Evolutionary conservation across 2,113 vertebrate genomes (phyloP).

Genomic region (Scalopus aquaticus): DNA sequence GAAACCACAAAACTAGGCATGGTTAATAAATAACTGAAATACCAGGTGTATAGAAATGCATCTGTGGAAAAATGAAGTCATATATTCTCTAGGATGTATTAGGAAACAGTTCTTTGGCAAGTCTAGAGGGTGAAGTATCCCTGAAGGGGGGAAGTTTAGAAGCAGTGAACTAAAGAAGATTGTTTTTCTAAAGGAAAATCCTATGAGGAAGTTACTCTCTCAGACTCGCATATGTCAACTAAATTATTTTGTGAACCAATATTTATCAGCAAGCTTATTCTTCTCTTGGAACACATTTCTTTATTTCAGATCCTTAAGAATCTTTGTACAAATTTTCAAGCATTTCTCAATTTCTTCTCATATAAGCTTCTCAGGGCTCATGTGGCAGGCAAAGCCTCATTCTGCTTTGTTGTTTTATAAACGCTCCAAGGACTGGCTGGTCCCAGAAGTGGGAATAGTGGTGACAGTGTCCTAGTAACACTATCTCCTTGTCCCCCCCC

Average conservation of each 20-base stretch:
- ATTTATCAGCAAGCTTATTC: neutral
- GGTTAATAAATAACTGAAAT: conserved; percentile 71
- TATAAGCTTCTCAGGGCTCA: neutral
- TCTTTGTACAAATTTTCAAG: neutral
- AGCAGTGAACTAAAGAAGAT: neutral
- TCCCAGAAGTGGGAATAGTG: neutral
- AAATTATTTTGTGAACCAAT: neutral
- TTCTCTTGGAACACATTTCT: neutral
- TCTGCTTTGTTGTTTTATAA: neutral
- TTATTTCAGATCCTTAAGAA: neutral
- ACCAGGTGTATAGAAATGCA: conserved; percentile 54
- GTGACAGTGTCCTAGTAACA: neutral
- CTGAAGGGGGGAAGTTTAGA: neutral
- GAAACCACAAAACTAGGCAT: conserved; percentile 67
- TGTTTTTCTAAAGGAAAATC: conserved; percentile 27
- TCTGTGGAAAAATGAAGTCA: conserved; percentile 64
- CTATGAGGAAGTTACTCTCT: neutral
- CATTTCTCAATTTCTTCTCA: neutral
- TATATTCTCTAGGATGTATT: conserved; percentile 36
- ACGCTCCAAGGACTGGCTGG: neutral
- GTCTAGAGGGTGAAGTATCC: neutral
- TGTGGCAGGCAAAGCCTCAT: accelerated
- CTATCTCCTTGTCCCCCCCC: neutral
- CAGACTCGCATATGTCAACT: neutral
- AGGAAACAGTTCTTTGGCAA: conserved; percentile 54